Evolutionary conservation across 2,797 vertebrate species (phyloP).

Genomic region (Mallotus villosus): DNA sequence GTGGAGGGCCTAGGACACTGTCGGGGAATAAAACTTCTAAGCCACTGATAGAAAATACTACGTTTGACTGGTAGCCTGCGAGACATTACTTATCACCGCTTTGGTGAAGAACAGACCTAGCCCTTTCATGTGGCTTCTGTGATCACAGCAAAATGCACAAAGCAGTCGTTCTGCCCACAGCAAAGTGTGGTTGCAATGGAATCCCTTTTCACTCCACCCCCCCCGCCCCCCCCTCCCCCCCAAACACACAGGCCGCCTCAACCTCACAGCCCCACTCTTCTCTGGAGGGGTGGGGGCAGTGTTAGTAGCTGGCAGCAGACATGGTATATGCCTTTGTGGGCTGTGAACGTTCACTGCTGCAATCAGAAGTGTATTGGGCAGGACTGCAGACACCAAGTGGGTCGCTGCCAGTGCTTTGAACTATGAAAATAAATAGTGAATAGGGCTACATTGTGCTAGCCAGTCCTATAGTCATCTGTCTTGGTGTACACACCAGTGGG

Average conservation of each 20-base stretch:
- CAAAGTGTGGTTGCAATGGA: conserved; percentile 74
- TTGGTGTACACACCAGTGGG: conserved; percentile 82
- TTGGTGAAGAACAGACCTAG: conserved; percentile 66
- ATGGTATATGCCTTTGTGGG: conserved; percentile 64
- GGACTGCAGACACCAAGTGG: conserved; percentile 79
- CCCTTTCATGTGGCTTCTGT: conserved; percentile 70
- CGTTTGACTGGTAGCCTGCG: conserved; percentile 46
- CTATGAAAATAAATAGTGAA: conserved; percentile 90
- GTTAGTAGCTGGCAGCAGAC: conserved; percentile 75
- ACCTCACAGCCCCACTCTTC: conserved; percentile 35
- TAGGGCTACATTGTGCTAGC: conserved; percentile 81
- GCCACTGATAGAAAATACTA: conserved; percentile 47
- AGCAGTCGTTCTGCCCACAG: conserved; percentile 72
- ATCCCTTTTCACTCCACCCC: conserved; percentile 58
- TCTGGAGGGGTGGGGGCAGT: conserved; percentile 58
- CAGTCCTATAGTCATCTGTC: conserved; percentile 80
- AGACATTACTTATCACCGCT: conserved; percentile 75
- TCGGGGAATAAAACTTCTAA: conserved; percentile 55
- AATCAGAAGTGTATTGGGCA: conserved; percentile 75
- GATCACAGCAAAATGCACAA: conserved; percentile 79
- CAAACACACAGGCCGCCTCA: conserved; percentile 10
- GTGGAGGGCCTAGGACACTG: conserved; percentile 27
- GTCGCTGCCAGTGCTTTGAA: conserved; percentile 90
- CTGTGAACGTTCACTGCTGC: conserved; percentile 76
- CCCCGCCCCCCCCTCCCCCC: conserved; percentile 43